Evolutionary conservation across 2,797 vertebrate genomes (phyloP).

Genomic region (Acipenser transmontanus): DNA sequence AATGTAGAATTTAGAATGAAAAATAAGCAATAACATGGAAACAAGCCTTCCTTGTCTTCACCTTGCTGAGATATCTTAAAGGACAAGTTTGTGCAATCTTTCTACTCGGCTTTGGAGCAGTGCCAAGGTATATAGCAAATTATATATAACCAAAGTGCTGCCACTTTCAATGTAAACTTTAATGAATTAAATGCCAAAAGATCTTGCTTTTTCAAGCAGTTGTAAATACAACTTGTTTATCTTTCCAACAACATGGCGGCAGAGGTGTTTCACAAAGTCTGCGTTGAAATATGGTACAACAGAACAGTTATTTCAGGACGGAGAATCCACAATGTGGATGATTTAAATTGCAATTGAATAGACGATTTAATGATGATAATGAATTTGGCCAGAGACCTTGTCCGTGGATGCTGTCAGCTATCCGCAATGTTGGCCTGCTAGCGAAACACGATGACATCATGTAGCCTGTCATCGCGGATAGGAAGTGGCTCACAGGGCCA

Average conservation of each 20-base stretch:
- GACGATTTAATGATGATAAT: no score
- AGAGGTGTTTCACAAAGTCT: slow-evolving; percentile 31
- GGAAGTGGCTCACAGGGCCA: no score
- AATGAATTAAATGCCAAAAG: slow-evolving; percentile 39
- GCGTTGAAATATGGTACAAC: not conserved
- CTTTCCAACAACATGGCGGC: slow-evolving; percentile 47
- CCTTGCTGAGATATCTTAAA: slow-evolving; percentile 1
- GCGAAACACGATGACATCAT: no score
- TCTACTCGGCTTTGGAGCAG: slow-evolving; percentile 16
- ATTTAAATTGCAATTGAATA: no score
- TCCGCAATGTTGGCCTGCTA: no score
- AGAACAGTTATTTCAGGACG: no score
- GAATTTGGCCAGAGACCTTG: no score
- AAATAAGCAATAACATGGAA: not conserved
- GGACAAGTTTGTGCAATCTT: slow-evolving; percentile 12
- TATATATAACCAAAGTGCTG: slow-evolving; percentile 29
- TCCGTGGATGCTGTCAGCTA: no score
- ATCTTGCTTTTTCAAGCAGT: slow-evolving; percentile 48
- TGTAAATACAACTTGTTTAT: slow-evolving; percentile 52
- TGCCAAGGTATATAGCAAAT: slow-evolving; percentile 27
- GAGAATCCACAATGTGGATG: no score
- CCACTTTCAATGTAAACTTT: slow-evolving; percentile 42
- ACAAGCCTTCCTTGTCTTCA: slow-evolving; percentile 4
- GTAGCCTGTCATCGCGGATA: no score
- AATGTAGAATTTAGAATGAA: slow-evolving; percentile 6